Conservation (phyloP, 2,888 invertebrate species). For the Steromphala cineraria region DNA sequence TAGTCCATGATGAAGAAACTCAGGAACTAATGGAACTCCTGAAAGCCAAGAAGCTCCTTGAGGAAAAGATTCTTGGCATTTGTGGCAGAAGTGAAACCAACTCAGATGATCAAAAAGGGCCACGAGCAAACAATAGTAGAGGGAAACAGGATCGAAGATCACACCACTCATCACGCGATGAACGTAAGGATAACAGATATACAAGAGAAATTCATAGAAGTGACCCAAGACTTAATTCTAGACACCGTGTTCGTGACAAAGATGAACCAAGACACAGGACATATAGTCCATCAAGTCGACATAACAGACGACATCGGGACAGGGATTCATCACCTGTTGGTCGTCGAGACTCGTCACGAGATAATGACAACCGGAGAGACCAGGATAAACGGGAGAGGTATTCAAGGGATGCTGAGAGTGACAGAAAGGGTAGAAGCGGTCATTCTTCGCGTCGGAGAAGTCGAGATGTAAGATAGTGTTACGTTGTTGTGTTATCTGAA, state of each 20-base stretch:
- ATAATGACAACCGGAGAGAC: too few relatives aligned
- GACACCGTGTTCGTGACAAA: neutral
- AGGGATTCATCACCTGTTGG: neutral
- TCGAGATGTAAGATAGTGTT: too few relatives aligned
- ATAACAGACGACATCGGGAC: neutral
- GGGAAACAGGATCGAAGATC: neutral
- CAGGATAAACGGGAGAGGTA: too few relatives aligned
- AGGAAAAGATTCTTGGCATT: neutral
- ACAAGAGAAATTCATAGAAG: neutral
- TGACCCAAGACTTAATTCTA: neutral
- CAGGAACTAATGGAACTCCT: neutral
- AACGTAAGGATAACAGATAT: neutral
- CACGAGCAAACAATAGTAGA: neutral
- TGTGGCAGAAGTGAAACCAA: neutral
- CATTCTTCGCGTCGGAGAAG: too few relatives aligned
- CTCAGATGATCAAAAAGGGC: neutral
- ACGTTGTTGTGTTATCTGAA: too few relatives aligned
- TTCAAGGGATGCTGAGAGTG: too few relatives aligned
- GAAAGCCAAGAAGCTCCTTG: conserved; percentile 5
- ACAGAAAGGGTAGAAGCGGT: too few relatives aligned
- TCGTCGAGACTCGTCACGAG: neutral
- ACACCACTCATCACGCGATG: neutral
- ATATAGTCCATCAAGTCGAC: neutral
- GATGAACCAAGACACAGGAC: neutral
- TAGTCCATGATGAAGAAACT: neutral